Percentiles rank a stretch among this genome's conserved stretches.
Conservation (phyloP, 2,113 vertebrate species). For the Erpornis zantholeuca region DNA sequence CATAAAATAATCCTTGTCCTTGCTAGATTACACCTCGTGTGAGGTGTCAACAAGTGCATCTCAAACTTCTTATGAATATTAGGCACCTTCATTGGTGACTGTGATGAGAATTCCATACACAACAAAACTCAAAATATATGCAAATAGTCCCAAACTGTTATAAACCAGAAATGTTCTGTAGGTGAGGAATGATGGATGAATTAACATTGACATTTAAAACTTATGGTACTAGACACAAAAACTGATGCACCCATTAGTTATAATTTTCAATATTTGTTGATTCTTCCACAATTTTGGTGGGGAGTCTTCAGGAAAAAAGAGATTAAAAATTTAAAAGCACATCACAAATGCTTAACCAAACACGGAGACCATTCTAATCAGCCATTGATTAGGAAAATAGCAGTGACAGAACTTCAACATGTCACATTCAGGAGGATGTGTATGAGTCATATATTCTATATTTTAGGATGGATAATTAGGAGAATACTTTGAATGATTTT, state of each 20-base stretch:
- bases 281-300: neutral
- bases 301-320: neutral
- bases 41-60: neutral
- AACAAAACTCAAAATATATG: neutral
- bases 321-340: neutral
- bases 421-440: neutral
- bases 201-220: neutral
- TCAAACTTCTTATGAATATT: neutral
- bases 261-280: neutral
- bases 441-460: neutral
- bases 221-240: neutral
- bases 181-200: too few species aligned
- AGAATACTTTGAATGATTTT: neutral
- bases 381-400: neutral
- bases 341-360: neutral
- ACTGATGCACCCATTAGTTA: neutral
- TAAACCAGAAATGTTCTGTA: neutral
- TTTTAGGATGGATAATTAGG: neutral
- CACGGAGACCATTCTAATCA: neutral
- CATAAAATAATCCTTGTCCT: neutral
- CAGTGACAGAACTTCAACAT: neutral
- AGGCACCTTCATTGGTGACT: neutral
- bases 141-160: neutral
- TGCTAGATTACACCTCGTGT: neutral
- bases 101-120: neutral